phyloP scores from a whole-genome alignment of 2,797 vertebrate species.

The Phalanger gymnotis region DNA sequence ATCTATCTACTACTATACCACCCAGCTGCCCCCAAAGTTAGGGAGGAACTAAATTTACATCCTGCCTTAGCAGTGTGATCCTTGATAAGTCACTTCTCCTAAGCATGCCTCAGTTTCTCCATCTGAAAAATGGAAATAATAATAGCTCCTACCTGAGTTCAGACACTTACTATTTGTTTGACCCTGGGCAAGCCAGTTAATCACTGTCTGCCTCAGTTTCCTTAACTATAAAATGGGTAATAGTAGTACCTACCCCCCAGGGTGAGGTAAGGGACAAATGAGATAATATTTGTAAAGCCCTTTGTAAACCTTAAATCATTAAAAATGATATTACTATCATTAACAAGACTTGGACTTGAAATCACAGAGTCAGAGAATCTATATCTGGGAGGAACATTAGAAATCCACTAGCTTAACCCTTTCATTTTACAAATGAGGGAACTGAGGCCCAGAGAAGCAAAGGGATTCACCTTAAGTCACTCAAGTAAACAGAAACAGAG shows the following conservation, averaged over 20 bases:
- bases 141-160: not conserved
- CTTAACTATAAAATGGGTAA: not conserved
- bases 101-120: not conserved
- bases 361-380: not conserved
- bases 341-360: not conserved
- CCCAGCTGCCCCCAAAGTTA: not conserved
- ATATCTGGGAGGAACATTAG: not conserved
- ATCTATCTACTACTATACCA: no score
- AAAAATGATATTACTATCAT: not conserved
- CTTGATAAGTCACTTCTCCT: not conserved
- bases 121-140: not conserved
- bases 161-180: not conserved
- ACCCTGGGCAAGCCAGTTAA: not conserved
- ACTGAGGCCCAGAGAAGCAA: not conserved
- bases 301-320: not conserved
- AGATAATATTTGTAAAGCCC: not conserved
- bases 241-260: not conserved
- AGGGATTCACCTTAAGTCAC: not conserved
- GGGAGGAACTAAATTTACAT: not conserved
- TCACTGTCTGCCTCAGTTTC: not conserved
- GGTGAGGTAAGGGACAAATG: not conserved
- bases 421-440: not conserved
- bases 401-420: not conserved
- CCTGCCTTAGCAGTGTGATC: not conserved
- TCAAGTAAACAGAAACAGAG: not conserved